Conservation (phyloP, 2,888 invertebrate genomes). For the Perizoma flavofasciatum region DNA sequence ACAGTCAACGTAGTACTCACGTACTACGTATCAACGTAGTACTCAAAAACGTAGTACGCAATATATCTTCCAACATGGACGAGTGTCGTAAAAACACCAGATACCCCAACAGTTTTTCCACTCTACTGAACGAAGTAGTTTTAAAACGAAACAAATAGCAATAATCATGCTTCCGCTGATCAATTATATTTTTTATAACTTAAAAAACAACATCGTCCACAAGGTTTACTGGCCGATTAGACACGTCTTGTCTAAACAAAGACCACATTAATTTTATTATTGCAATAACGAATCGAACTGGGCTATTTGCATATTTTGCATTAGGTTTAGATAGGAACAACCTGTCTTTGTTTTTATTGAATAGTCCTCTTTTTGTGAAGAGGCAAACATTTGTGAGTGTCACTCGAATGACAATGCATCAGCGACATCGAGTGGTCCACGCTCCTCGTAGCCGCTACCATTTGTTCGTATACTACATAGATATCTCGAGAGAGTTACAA, state of each 20-base stretch:
- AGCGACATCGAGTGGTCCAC: constrained; percentile 61
- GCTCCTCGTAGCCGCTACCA: constrained; percentile 49
- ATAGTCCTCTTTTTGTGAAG: constrained; percentile 54
- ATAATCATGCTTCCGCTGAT: constrained; percentile 69
- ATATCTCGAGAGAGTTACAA: background rate
- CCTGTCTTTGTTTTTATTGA: constrained; percentile 34
- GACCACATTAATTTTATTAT: constrained; percentile 43
- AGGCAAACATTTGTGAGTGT: constrained; percentile 74
- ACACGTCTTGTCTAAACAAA: constrained; percentile 59
- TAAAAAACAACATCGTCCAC: constrained; percentile 53
- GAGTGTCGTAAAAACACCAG: constrained; percentile 39
- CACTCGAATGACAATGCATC: constrained; percentile 65
- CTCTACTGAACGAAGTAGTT: constrained; percentile 40
- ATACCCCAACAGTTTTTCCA: constrained; percentile 43
- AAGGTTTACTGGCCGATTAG: constrained; percentile 72
- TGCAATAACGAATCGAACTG: constrained; percentile 1
- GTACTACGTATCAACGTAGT: no score
- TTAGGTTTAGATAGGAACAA: constrained; percentile 25
- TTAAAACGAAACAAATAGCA: constrained; percentile 58
- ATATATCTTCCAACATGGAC: constrained; percentile 15
- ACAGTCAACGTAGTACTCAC: no score
- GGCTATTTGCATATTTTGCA: constrained; percentile 20
- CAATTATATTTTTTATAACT: constrained; percentile 71
- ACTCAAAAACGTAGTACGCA: constrained; percentile 11
- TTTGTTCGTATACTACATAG: constrained; percentile 38